Evolutionary conservation across 2,797 vertebrate genomes (phyloP).

Genomic region (Chloroceryle inda): DNA sequence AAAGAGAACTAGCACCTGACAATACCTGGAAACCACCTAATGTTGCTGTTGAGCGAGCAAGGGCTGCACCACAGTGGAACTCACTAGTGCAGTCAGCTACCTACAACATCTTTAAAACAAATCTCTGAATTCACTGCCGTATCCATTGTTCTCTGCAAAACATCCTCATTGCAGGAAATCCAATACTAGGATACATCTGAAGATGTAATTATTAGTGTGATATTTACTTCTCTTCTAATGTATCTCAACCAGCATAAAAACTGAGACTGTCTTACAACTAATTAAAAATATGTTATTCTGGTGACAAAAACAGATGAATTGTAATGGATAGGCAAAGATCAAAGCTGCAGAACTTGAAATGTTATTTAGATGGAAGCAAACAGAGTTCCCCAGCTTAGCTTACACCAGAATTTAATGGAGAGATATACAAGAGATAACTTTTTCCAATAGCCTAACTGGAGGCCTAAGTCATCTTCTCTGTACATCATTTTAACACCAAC

Average conservation of each 20-base stretch:
- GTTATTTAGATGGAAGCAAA: background rate
- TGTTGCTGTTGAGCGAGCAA: background rate
- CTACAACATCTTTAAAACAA: conserved; percentile 63
- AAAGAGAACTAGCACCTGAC: conserved; percentile 4
- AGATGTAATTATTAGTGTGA: conserved; percentile 64
- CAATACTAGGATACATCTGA: conserved; percentile 72
- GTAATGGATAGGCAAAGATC: background rate
- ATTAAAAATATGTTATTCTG: background rate
- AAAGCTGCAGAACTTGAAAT: background rate
- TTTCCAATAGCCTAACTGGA: background rate
- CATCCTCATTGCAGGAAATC: conserved; percentile 66
- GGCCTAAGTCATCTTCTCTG: conserved; percentile 37
- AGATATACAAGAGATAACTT: background rate
- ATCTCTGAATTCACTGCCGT: conserved; percentile 50
- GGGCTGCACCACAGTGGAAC: background rate
- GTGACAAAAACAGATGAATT: background rate
- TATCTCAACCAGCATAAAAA: conserved; percentile 38
- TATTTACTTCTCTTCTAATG: conserved; percentile 45
- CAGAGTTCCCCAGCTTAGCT: background rate
- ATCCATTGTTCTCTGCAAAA: conserved; percentile 66
- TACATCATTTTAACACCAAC: conserved; percentile 4
- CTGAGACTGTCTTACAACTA: conserved; percentile 16
- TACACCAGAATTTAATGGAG: background rate
- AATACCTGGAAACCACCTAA: background rate
- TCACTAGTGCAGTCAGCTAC: background rate